Evolutionary conservation across 1,140 invertebrate species (phyloP), one percentile per base, ranked within the genome.

Genomic region (Scaptomyza pallida): DNA sequence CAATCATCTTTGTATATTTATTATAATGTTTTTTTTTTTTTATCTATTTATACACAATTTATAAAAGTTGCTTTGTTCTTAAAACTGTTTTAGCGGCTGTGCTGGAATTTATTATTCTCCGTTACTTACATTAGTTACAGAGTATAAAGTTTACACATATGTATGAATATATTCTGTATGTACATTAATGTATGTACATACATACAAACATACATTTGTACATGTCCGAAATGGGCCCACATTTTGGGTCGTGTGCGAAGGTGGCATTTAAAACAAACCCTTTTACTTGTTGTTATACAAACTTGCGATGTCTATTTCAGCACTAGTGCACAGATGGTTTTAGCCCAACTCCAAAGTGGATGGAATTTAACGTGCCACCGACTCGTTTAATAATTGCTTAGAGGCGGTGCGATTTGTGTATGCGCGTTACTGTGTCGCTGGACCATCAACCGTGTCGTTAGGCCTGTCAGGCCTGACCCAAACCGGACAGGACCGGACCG

Each of bases 371-470:
- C 85, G 85, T 89, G 83, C 80, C 77, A 89, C 86, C 82, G 71
- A 80, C 86, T 89, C 71, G 77, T 89, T 81, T 89, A 89, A 89
- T 89, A 89, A 89, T 89, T 89, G 88, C 75, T 80, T 76, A 80
- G 75, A 81, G 81, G 86, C 70, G 69, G 82, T 86, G 82, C 73
- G 81, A 79, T 82, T 86, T 88, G 73, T 82, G 72, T 71, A 61
- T 60, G 78, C 73, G 78, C 61, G 68, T 81, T 71, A 68, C 70
- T 63, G 73, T 71, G 61, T 76, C 78, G 68, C 52, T 43, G 72
- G 72, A 73, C 70, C 62, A 67, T 71, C 52, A 71, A 55, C 52
- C 68, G 52, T 65, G 76, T 89, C 85, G 81, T 85, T 86, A 81
- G 81, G 81, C 79, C 76, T 89, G 70, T 80, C 72, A 78, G 64